These are phyloP conservation scores for Ceratina calcarata DNA, from an alignment of 1,140 invertebrate species.

Conservation along the genomic window DNA sequence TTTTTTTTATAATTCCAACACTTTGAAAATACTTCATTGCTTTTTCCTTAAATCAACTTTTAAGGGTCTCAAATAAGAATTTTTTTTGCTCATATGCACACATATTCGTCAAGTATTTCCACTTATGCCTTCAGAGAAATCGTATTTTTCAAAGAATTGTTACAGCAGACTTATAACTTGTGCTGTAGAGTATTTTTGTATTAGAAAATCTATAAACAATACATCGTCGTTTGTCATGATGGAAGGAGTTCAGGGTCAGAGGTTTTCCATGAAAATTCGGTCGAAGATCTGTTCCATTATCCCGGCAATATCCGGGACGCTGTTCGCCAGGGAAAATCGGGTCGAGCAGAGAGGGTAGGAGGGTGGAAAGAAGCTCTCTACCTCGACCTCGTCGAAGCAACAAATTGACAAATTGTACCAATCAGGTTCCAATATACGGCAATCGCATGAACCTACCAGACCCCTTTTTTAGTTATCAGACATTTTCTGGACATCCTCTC, in stretches of 20 bases:
- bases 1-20: too few relatives aligned
- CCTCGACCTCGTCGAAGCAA: conserved; percentile 5
- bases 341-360: not conserved
- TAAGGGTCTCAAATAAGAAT: too few relatives aligned
- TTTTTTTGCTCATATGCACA: too few relatives aligned
- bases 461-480: conserved; percentile 3
- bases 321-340: conserved; percentile 31
- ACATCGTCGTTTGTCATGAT: not conserved
- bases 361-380: not conserved
- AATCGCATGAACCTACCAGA: conserved; percentile 11
- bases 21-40: not conserved
- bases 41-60: too few relatives aligned
- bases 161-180: too few relatives aligned
- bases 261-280: conserved; percentile 35
- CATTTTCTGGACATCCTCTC: conserved; percentile 1
- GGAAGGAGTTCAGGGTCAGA: conserved; percentile 1
- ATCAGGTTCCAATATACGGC: conserved; percentile 40
- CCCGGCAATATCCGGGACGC: conserved; percentile 40
- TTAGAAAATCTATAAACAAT: too few relatives aligned
- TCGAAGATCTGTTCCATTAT: conserved; percentile 35
- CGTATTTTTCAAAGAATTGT: too few relatives aligned
- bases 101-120: too few relatives aligned
- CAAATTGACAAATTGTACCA: conserved; percentile 50
- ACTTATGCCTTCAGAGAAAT: too few relatives aligned
- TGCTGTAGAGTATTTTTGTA: too few relatives aligned